Base-by-base conservation (phyloP, 2,113 vertebrate species). In the Pterocles orientalis region DNA sequence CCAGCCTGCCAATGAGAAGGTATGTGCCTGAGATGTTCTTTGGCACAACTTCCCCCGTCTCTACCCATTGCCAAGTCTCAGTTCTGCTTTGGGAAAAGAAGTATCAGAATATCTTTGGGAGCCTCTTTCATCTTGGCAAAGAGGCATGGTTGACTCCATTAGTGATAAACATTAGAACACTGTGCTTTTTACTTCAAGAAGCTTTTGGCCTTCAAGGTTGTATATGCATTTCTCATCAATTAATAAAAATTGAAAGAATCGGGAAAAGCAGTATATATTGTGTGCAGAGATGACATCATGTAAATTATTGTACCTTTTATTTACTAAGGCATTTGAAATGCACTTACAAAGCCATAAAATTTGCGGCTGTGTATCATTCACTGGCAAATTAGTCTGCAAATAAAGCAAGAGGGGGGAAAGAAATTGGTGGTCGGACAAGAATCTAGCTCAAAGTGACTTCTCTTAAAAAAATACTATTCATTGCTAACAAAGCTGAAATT, bases 121-220 rank as follows among this genome's bases (percentile, higher is more conserved):
- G n/a, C 51, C 41, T 91, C 68, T 88, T 18, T 92, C 45, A 31
- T 87, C 29, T 47, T 96, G 94, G 90, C 92, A 88, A 48, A 43
- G 68, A 65, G 54, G 9, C n/a, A 47, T 36, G 20, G 29, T 50
- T 60, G 50, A 77, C 31, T 94, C 64, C 82, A 96, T 92, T 92
- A 95, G 66, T 62, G 79, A 81, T 50, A 70, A 88, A 45, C 4
- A 23, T 86, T 80, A 92, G 94, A 90, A 94, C 95, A 50, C 54
- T 33, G 7, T 96, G 56, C 86, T 85, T 93, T 86, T 81, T 77
- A 29, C n/a, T 80, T 69, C n/a, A 62, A 62, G 54, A 88, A 93
- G 65, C 14, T 92, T 83, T 93, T 94, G 85, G 66, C 54, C 56
- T 95, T 93, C 68, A 34, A 73, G 50, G 47, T 62, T 94, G 68